Percentiles rank a stretch among this genome's conserved stretches.
These are phyloP conservation scores for Temnothorax longispinosus DNA, from an alignment of 1,140 invertebrate genomes.

Conservation along the genomic window DNA sequence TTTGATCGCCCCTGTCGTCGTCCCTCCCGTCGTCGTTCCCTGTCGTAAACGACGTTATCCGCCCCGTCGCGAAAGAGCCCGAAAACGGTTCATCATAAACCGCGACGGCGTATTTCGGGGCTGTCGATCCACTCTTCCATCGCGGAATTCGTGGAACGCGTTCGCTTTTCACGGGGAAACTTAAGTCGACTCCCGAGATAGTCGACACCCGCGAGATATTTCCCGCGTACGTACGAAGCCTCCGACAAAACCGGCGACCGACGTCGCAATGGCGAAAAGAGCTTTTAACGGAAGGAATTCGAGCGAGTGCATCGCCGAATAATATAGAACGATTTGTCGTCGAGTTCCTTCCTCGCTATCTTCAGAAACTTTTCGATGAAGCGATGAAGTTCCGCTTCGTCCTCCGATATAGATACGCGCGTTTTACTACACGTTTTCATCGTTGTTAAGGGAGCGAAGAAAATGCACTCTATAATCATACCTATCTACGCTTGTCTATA, in stretches of 20 bases:
- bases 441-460: not conserved
- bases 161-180: slow-evolving; percentile 28
- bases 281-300: slow-evolving; percentile 1
- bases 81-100: slow-evolving; percentile 57
- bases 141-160: slow-evolving; percentile 39
- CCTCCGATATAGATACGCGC: not conserved
- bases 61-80: slow-evolving; percentile 18
- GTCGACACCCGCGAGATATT: slow-evolving; percentile 41
- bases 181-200: slow-evolving; percentile 39
- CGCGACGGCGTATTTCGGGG: slow-evolving; percentile 25
- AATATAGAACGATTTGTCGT: slow-evolving; percentile 28
- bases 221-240: too few relatives aligned
- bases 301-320: slow-evolving; percentile 11
- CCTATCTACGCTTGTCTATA: not conserved
- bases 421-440: not conserved
- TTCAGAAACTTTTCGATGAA: slow-evolving; percentile 10
- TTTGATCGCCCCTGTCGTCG: slow-evolving; percentile 44
- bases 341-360: not conserved
- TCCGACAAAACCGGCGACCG: not conserved
- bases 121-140: slow-evolving; percentile 37
- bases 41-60: slow-evolving; percentile 50
- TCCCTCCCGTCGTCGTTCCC: not conserved
- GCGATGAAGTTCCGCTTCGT: not conserved
- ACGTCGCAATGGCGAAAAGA: not conserved
- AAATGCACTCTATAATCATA: not conserved